Conservation (phyloP, 2,888 invertebrate species). For the Erebia palarica region DNA sequence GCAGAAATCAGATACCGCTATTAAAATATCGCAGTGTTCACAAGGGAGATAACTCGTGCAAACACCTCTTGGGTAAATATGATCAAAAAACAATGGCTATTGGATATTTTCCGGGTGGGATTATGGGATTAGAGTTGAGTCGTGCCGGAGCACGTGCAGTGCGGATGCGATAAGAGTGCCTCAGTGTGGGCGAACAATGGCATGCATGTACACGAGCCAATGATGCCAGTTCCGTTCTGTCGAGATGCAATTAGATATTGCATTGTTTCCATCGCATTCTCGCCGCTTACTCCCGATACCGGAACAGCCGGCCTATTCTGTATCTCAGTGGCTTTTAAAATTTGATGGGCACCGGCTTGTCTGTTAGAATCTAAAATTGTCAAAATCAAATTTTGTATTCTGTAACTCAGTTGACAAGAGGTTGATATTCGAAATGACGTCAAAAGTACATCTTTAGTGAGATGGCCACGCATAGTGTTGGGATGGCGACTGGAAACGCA, state of each 20-base stretch:
- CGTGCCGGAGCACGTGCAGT: slow-evolving; percentile 60
- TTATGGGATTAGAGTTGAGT: slow-evolving; percentile 68
- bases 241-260: slow-evolving; percentile 62
- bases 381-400: too few species aligned
- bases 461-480: too few species aligned
- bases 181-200: slow-evolving; percentile 37
- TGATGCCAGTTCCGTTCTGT: slow-evolving; percentile 50
- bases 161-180: slow-evolving; percentile 54
- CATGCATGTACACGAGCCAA: slow-evolving; percentile 52
- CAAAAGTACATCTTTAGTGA: too few species aligned
- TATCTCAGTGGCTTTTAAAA: too few species aligned
- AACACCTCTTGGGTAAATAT: slow-evolving; percentile 68
- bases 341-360: too few species aligned
- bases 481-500: too few species aligned
- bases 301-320: too few species aligned
- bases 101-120: slow-evolving; percentile 74
- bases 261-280: slow-evolving; percentile 60
- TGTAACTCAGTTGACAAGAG: too few species aligned
- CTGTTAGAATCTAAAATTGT: too few species aligned
- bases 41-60: slow-evolving; percentile 65
- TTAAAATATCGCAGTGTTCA: slow-evolving; percentile 65
- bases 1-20: slow-evolving; percentile 59
- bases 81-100: slow-evolving; percentile 71
- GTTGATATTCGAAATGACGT: too few species aligned
- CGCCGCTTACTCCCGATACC: slow-evolving; percentile 49